These are phyloP conservation scores for Drosophila nasuta DNA, from an alignment of 1,140 invertebrate genomes.

Conservation along the genomic window DNA sequence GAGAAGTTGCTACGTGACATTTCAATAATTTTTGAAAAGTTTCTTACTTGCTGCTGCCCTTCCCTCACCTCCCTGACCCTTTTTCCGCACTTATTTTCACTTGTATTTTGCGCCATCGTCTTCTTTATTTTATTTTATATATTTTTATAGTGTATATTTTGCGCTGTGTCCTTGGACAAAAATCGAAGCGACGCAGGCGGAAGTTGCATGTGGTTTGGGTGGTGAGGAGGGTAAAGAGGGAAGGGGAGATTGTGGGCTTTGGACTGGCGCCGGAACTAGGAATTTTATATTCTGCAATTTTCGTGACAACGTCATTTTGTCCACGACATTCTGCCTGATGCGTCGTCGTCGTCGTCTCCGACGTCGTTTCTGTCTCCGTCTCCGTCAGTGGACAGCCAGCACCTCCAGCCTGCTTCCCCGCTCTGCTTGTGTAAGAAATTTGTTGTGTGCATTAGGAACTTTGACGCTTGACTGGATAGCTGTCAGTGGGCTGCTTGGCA, in stretches of 20 bases:
- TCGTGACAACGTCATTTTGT: constrained; percentile 84
- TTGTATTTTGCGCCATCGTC: constrained; percentile 41
- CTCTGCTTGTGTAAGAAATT: constrained; percentile 72
- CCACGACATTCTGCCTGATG: constrained; percentile 83
- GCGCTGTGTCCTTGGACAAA: constrained; percentile 69
- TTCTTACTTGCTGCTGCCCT: constrained; percentile 54
- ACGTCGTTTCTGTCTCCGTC: constrained; percentile 45
- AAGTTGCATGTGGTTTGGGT: constrained; percentile 66
- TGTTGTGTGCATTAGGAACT: constrained; percentile 84
- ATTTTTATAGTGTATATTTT: constrained; percentile 70
- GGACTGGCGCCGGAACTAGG: constrained; percentile 73
- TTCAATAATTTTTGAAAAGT: constrained; percentile 85
- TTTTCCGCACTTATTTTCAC: constrained; percentile 38
- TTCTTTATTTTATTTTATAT: constrained; percentile 57
- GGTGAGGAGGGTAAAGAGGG: neutral
- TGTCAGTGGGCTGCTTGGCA: constrained; percentile 63
- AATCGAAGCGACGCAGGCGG: constrained; percentile 68
- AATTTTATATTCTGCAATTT: constrained; percentile 85
- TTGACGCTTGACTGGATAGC: constrained; percentile 81
- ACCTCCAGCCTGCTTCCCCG: constrained; percentile 7
- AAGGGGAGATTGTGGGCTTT: constrained; percentile 33
- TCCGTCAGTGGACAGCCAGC: constrained; percentile 63
- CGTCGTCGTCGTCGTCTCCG: constrained; percentile 44
- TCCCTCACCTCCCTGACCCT: constrained; percentile 1
- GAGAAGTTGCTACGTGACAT: constrained; percentile 85